Evolutionary conservation across 2,113 vertebrate species (phyloP).

Genomic region (Sisor rabdophorus): DNA sequence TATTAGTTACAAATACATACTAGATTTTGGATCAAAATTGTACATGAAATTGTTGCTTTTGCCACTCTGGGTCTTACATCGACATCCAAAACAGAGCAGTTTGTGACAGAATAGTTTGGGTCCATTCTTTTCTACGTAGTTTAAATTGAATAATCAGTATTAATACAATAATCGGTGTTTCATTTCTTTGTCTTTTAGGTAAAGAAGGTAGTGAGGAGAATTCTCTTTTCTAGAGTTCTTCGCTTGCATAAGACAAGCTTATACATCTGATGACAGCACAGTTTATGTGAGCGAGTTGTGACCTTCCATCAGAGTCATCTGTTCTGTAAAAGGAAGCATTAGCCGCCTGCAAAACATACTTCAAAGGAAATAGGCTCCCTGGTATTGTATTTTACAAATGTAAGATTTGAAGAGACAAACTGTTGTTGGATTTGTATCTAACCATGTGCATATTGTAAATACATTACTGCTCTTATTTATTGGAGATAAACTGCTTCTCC

Average conservation of each 20-base stretch:
- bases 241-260: conserved; percentile 28
- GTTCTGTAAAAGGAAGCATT: conserved; percentile 47
- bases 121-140: neutral
- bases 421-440: conserved; percentile 50
- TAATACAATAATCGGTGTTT: neutral
- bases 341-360: conserved; percentile 47
- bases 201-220: conserved; percentile 77
- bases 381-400: conserved; percentile 33
- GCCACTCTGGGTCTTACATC: neutral
- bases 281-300: conserved; percentile 48
- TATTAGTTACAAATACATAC: neutral
- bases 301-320: conserved; percentile 25
- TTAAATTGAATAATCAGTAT: neutral
- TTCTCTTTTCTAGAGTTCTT: conserved; percentile 57
- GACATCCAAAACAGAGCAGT: neutral
- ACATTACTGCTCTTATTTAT: conserved; percentile 86
- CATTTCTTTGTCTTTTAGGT: conserved; percentile 60
- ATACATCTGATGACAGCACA: conserved; percentile 50
- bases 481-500: conserved; percentile 71
- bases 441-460: conserved; percentile 87
- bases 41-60: neutral
- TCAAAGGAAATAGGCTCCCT: conserved; percentile 40
- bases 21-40: neutral
- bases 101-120: neutral
- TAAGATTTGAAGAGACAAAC: conserved; percentile 43